These are phyloP conservation scores for Carcharodon carcharias DNA, from an alignment of 2,797 vertebrate species.

Conservation along the genomic window DNA sequence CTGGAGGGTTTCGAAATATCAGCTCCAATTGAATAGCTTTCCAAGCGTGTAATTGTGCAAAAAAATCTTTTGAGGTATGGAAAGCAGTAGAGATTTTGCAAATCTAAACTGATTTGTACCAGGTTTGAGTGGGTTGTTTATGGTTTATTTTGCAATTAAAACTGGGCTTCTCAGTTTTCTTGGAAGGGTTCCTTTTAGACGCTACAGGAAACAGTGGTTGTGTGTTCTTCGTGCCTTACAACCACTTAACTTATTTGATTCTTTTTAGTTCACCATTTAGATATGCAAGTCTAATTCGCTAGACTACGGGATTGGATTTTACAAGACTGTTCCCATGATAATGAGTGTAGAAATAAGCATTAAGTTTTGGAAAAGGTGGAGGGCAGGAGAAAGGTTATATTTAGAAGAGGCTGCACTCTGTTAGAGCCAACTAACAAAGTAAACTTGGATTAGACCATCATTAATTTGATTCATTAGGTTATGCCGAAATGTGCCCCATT, in stretches of 20 bases:
- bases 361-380: neutral
- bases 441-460: neutral
- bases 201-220: neutral
- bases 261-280: neutral
- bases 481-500: neutral
- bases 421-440: neutral
- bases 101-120: neutral
- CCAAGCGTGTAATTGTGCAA: neutral
- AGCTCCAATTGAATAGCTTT: neutral
- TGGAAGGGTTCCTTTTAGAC: neutral
- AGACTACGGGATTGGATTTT: neutral
- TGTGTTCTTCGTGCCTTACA: neutral
- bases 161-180: neutral
- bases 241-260: neutral
- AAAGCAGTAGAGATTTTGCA: neutral
- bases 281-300: neutral
- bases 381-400: neutral
- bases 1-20: neutral
- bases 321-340: neutral
- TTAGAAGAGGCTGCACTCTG: neutral
- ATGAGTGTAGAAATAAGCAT: neutral
- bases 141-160: neutral
- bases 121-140: neutral
- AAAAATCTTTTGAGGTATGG: neutral
- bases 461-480: neutral